Base-by-base conservation (phyloP, 2,113 vertebrate species). In the Lipotes vexillifer region DNA sequence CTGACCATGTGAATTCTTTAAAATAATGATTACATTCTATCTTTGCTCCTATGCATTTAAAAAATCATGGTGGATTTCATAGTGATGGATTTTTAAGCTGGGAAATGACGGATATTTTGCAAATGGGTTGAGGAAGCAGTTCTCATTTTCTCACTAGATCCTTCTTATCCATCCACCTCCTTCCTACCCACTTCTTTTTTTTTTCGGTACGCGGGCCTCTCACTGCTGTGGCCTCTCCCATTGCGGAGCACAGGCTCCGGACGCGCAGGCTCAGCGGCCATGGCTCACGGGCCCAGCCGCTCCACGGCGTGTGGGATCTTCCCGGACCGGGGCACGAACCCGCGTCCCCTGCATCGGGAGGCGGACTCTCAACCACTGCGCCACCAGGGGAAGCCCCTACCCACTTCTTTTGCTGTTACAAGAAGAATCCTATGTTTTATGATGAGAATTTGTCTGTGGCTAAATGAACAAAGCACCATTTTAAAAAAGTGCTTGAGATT, bases 391-490 rank as follows among this genome's bases (percentile, higher is more conserved):
- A n/a, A n/a, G n/a, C n/a, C n/a, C n/a, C 68, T 74, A 12, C 41
- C 33, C 17, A 31, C 61, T 89, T 89, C 57, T 94, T 88, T 66
- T 88, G 63, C 68, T 69, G 3, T 81, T 87, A 65, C n/a, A 49
- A 77, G 52, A 71, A 87, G 68, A 83, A 59, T 80, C 49, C 71
- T 87, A 4, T 4, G 8, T 94, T 96, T 95, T 84, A 31, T 36
- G 72, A 69, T 86, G 66, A 93, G 57, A 78, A 68, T 78, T 93
- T 89, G 38, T 89, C 72, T 95, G 72, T 94, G 84, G 55, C 84
- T 83, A 46, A 97, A 55, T 91, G n/a, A 93, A 59, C n/a, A 41
- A 20, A 72, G 44, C 23, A 38, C 17, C 77, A 41, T 57, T 88
- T 31, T 2, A 21, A 63, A 41, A 85, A 88, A 55, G 5, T 25